Conservation (phyloP, 1,140 invertebrate species). For the Caenorhabditis briggsae region DNA sequence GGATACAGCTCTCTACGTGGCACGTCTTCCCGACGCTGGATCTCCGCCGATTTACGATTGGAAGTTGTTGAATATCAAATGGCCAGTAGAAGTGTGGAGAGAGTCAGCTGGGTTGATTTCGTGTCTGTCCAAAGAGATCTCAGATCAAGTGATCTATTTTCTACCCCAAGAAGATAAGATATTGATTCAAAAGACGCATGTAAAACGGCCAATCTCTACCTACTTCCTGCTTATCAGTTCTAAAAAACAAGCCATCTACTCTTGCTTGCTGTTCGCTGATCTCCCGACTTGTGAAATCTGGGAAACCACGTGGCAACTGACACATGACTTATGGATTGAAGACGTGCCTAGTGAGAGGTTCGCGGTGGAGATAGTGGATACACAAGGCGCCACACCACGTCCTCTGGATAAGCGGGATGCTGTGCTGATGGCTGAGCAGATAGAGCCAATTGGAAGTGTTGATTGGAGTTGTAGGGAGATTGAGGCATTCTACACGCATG, state of each 20-base stretch:
- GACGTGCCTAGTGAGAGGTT: slow-evolving; percentile 21
- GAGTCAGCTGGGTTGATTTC: slow-evolving; percentile 23
- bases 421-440: slow-evolving; percentile 21
- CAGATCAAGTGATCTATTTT: slow-evolving; percentile 27
- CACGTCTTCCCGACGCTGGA: background rate
- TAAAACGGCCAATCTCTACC: background rate
- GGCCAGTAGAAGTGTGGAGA: slow-evolving; percentile 10
- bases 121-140: background rate
- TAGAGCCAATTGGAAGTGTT: slow-evolving; percentile 26
- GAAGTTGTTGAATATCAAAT: slow-evolving; percentile 22
- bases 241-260: slow-evolving; percentile 37
- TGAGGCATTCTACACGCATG: slow-evolving; percentile 21
- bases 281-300: slow-evolving; percentile 17
- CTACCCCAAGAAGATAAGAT: background rate
- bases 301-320: slow-evolving; percentile 18
- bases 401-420: background rate
- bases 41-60: slow-evolving; percentile 5
- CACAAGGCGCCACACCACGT: slow-evolving; percentile 1
- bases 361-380: slow-evolving; percentile 35
- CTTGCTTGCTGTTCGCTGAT: slow-evolving; percentile 26
- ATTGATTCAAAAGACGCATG: background rate
- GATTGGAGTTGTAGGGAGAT: slow-evolving; percentile 35
- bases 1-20: background rate
- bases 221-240: slow-evolving; percentile 30
- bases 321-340: slow-evolving; percentile 61